Base-by-base conservation (phyloP, 2,888 invertebrate species). In the Ornithoptera priamus region DNA sequence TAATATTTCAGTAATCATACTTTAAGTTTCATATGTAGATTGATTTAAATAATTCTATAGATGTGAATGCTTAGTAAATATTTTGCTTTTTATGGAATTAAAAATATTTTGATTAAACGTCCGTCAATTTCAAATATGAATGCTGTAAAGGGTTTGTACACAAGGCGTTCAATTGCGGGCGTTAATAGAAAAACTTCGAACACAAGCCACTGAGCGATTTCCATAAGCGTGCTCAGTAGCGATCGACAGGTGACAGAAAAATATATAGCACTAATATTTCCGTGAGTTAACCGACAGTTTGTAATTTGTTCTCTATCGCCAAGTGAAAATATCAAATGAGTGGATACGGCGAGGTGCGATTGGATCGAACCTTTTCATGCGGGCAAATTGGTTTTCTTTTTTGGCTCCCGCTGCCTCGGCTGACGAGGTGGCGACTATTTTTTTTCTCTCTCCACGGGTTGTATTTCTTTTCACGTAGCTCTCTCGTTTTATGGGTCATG, bases 361-460 rank as follows among this genome's bases (percentile, higher is more conserved):
- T 86, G 89, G 89, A 88, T 89, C 87, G 90, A 87, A 88, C 85
- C 92, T 91, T 92, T 92, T 92, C 90, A 91, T 85, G 89, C 90
- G 90, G 83, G 83, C 87, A 89, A 92, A 92, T 92, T 92, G 91
- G 89, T 92, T 92, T 92, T 92, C 90, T 90, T 91, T 90, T 92
- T 92, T 88, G 87, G 88, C 82, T 83, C 82, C 81, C 80, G 72
- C n/a, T 82, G 82, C 82, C 82, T 82, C 82, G 81, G 76, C 83
- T 87, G 89, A 85, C 89, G 88, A 87, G 88, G 88, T 87, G 85
- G 83, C 78, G 84, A 81, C 83, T 83, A 85, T 80, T 83, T 86
- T 86, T 83, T 86, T 86, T 88, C 85, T 83, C 84, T 85, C 7
- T 10, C 39, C 39, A 30, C 30, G 30, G 80, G 85, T 87, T 86